phyloP scores from a whole-genome alignment of 2,888 invertebrate species.

The Eretmocerus hayati region DNA sequence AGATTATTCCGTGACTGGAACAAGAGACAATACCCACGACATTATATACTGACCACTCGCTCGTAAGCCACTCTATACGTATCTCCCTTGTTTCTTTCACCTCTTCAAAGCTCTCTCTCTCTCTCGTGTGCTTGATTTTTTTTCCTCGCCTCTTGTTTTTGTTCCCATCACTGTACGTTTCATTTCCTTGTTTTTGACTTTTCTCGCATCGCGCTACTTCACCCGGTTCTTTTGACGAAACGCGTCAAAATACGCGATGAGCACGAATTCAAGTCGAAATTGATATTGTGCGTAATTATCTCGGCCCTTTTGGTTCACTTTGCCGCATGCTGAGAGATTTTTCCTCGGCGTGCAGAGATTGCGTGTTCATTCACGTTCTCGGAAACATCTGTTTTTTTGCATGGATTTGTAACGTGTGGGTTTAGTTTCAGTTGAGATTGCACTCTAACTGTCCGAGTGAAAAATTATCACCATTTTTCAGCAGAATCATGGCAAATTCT shows the following conservation, averaged over 20 bases:
- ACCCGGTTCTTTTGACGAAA: slow-evolving; percentile 8
- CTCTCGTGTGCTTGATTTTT: background rate
- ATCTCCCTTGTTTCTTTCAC: background rate
- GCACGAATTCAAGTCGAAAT: slow-evolving; percentile 15
- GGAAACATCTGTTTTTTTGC: slow-evolving; percentile 5
- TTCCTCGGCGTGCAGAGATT: no score
- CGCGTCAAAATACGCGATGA: slow-evolving; percentile 10
- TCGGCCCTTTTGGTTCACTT: slow-evolving; percentile 21
- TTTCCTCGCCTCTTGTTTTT: slow-evolving; percentile 1
- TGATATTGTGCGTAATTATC: slow-evolving; percentile 24
- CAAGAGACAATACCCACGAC: slow-evolving; percentile 41
- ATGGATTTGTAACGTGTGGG: no score
- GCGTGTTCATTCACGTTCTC: no score
- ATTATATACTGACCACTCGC: slow-evolving; percentile 33
- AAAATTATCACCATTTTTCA: no score
- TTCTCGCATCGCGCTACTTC: no score
- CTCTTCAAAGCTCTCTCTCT: background rate
- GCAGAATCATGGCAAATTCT: no score
- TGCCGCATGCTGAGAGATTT: slow-evolving; percentile 6
- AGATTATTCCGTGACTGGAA: slow-evolving; percentile 39
- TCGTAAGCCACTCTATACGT: no score
- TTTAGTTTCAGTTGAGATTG: no score
- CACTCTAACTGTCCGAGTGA: no score
- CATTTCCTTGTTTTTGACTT: slow-evolving; percentile 4
- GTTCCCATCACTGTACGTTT: background rate